Percentiles rank a stretch among this genome's conserved stretches.
Conservation (phyloP, 2,888 invertebrate species). For the Corythucha ciliata region DNA sequence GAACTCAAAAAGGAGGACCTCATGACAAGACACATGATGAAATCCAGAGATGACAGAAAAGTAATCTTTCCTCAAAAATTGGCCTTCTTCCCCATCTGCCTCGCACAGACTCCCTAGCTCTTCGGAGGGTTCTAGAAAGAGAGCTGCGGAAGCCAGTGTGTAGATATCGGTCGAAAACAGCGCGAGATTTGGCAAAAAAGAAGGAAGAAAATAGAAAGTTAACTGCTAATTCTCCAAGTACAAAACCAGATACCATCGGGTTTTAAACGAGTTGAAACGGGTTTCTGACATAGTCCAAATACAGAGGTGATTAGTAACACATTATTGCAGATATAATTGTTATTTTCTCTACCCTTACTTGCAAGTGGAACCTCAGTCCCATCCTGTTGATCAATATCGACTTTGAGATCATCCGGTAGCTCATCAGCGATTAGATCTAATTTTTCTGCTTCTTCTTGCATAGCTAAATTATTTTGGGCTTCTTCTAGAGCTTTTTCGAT, state of each 20-base stretch:
- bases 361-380: not conserved
- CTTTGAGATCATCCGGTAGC: not conserved
- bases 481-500: not conserved
- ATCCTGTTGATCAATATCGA: not conserved
- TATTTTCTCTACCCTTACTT: not conserved
- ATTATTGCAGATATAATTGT: not conserved
- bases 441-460: not conserved
- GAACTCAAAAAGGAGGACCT: not conserved
- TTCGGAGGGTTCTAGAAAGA: not conserved
- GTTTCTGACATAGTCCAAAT: conserved; percentile 3
- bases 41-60: conserved; percentile 7
- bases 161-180: conserved; percentile 5
- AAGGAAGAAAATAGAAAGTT: conserved; percentile 7
- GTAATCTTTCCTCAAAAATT: conserved; percentile 5
- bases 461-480: not conserved
- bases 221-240: conserved; percentile 1
- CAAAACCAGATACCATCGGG: conserved; percentile 8
- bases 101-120: conserved; percentile 3
- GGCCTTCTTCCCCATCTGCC: conserved; percentile 3
- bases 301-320: not conserved
- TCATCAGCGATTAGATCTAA: not conserved
- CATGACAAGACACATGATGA: not conserved
- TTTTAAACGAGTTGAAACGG: not conserved
- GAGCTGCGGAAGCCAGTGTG: not conserved
- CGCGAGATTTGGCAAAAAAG: conserved; percentile 11